Base-by-base conservation (phyloP, 2,888 invertebrate species). In the Trileptium ribeirensis region DNA sequence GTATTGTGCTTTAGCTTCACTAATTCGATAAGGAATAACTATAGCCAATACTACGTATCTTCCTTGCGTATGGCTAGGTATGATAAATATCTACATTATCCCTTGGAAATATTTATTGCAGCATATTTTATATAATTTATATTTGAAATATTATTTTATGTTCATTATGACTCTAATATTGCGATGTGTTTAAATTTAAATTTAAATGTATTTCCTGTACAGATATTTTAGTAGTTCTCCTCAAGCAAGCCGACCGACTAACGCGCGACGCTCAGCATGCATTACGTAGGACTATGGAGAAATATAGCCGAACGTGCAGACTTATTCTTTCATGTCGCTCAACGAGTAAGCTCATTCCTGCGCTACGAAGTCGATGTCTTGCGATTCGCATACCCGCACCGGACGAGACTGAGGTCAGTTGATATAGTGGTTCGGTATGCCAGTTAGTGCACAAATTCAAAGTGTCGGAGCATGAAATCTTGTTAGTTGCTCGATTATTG, bases 251-350 rank as follows among this genome's bases (percentile, higher is more conserved):
- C 0, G 98, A 99, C 88, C 93, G 94, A 83, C 91, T 99, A 67
- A 94, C 96, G 0, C 96, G 95, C 89, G 98, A 99, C 90, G 99
- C 99, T 0, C 99, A 99, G 88, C 97, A 99, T 89, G 98, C 97
- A 0, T 90, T 99, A 78, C 93, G 99, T 85, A 92, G 99, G 74
- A 99, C 99, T 0, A 99, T 99, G 99, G 99, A 99, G 89, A 99
- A 99, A 89, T 99, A 99, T 89, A 94, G 96, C 81, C 91, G 94
- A 29, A 96, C 96, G 3, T 82, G 82, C 39, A 79, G 82, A 36
- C 91, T 98, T 1, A 95, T 99, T 86, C 91, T 99, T 0, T 95
- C 95, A 86, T 95, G 96, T 0, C 96, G 96, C 88, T 96, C 97
- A 0, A 95, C 95, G 40, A 97, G 97, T 1, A 92, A 95, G 86